Conservation (phyloP, 2,113 vertebrate genomes). For the Chascanopsetta lugubris region DNA sequence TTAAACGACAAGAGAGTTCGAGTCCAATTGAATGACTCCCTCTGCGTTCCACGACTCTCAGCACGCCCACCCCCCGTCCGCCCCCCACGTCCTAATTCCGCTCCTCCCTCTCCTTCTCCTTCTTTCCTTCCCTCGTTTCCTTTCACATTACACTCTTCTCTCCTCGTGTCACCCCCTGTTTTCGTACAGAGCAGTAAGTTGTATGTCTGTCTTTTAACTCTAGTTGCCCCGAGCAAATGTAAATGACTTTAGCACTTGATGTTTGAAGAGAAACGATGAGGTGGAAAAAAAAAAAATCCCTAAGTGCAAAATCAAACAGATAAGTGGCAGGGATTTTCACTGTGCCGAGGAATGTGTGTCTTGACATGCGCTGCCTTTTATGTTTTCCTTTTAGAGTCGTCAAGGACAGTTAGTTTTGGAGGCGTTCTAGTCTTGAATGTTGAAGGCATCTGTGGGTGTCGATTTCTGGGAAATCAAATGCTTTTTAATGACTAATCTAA, state of each 20-base stretch:
- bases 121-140: constrained; percentile 27
- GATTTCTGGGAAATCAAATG: constrained; percentile 28
- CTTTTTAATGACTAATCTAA: constrained; percentile 15
- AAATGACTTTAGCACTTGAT: constrained; percentile 86
- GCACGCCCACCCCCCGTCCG: too few relatives aligned
- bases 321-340: constrained; percentile 80
- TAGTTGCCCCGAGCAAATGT: constrained; percentile 81
- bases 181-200: constrained; percentile 72
- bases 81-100: constrained; percentile 39
- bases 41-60: constrained; percentile 59
- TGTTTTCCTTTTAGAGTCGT: constrained; percentile 80
- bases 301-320: constrained; percentile 87
- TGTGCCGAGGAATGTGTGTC: constrained; percentile 82
- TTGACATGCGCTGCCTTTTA: constrained; percentile 82
- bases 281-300: constrained; percentile 82
- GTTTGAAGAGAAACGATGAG: constrained; percentile 87
- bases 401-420: constrained; percentile 80
- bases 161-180: constrained; percentile 66
- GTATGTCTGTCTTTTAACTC: constrained; percentile 83
- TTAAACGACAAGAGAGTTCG: constrained; percentile 65
- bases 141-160: constrained; percentile 26
- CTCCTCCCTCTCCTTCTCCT: constrained; percentile 39
- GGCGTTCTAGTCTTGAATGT: constrained; percentile 54
- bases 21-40: constrained; percentile 75
- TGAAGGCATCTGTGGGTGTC: constrained; percentile 46